These are phyloP conservation scores for Oscheius sp. DNA, from an alignment of 2,888 invertebrate genomes.

Conservation along the genomic window DNA sequence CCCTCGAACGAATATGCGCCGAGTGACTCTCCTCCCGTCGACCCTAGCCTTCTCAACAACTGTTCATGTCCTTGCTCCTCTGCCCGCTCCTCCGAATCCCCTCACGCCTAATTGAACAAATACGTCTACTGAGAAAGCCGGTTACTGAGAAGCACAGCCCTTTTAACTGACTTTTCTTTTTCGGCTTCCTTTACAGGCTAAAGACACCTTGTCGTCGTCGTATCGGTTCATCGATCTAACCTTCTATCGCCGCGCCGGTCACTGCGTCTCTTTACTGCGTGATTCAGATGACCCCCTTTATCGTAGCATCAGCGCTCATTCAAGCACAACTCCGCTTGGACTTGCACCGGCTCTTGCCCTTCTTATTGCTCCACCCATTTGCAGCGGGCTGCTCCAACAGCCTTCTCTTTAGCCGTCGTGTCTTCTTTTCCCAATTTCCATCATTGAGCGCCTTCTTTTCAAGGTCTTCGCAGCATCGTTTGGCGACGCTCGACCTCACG, in stretches of 20 bases:
- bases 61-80: constrained; percentile 35
- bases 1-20: constrained; percentile 36
- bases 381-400: not conserved
- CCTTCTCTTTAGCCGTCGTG: not conserved
- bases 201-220: constrained; percentile 17
- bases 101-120: constrained; percentile 32
- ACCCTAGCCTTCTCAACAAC: constrained; percentile 32
- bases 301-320: constrained; percentile 19
- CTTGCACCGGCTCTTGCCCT: not conserved
- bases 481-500: constrained; percentile 35
- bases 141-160: constrained; percentile 4
- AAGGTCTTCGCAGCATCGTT: constrained; percentile 31
- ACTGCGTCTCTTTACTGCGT: constrained; percentile 14
- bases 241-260: constrained; percentile 34
- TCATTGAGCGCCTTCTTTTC: constrained; percentile 28
- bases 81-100: constrained; percentile 14
- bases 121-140: constrained; percentile 26
- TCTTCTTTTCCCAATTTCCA: constrained; percentile 17
- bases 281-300: constrained; percentile 35
- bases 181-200: not conserved
- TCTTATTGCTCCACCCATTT: constrained; percentile 20
- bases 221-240: constrained; percentile 36
- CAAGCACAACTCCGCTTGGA: not conserved
- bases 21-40: constrained; percentile 25
- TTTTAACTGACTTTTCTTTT: not conserved